Conservation (phyloP, 1,140 invertebrate species). For the Nephotettix cincticeps region DNA sequence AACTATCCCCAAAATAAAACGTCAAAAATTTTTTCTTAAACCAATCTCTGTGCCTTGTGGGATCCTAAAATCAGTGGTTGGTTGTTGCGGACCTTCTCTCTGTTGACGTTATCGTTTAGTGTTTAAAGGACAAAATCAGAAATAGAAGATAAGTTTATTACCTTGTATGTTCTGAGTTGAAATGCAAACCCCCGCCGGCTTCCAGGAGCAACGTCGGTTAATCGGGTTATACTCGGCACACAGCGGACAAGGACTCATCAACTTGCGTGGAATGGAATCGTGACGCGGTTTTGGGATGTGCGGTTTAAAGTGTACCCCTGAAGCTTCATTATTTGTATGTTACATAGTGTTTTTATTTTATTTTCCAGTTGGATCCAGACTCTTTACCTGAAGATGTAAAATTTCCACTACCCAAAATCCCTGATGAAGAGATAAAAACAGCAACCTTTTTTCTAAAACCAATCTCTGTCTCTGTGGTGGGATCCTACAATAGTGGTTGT, state of each 20-base stretch:
- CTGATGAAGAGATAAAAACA: slow-evolving; percentile 39
- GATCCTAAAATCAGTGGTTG: slow-evolving; percentile 62
- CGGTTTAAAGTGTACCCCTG: not conserved
- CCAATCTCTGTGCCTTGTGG: slow-evolving; percentile 60
- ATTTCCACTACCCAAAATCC: slow-evolving; percentile 43
- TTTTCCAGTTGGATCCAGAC: slow-evolving; percentile 40
- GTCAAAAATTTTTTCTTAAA: slow-evolving; percentile 56
- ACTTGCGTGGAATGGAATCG: too few relatives aligned
- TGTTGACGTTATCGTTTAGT: slow-evolving; percentile 68
- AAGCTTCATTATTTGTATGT: not conserved
- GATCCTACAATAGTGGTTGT: slow-evolving; percentile 61
- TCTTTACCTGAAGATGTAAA: slow-evolving; percentile 39
- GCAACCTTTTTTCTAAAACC: slow-evolving; percentile 62
- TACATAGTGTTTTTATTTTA: slow-evolving; percentile 33
- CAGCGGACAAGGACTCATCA: too few relatives aligned
- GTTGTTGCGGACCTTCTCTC: slow-evolving; percentile 58
- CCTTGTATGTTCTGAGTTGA: too few relatives aligned
- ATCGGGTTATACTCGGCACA: too few relatives aligned
- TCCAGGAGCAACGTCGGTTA: too few relatives aligned
- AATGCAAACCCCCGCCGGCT: too few relatives aligned
- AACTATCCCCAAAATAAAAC: slow-evolving; percentile 39
- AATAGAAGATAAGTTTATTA: too few relatives aligned
- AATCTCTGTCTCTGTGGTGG: slow-evolving; percentile 57
- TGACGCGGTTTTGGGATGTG: not conserved
- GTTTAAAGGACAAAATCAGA: too few relatives aligned